Evolutionary conservation across 2,888 invertebrate genomes (phyloP).

Genomic region (Chalcis sispes): DNA sequence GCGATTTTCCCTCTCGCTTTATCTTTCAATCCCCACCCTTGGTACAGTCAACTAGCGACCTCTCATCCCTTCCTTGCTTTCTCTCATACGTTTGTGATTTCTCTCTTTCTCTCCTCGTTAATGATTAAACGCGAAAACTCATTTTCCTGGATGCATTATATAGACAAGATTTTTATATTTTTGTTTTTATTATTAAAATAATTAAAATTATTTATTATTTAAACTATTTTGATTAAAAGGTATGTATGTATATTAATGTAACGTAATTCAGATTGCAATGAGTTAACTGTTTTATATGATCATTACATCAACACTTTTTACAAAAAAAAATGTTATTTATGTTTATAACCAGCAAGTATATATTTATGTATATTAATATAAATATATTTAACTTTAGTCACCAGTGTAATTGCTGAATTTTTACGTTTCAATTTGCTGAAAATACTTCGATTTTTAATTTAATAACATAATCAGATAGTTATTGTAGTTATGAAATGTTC

Average conservation of each 20-base stretch:
- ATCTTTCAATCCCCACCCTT: conserved; percentile 25
- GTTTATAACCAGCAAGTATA: no score
- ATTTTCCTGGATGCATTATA: conserved; percentile 14
- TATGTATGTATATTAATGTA: no score
- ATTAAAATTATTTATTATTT: no score
- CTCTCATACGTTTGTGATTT: no score
- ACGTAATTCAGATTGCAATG: no score
- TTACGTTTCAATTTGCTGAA: conserved; percentile 2
- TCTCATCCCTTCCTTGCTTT: conserved; percentile 41
- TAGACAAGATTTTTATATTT: neutral
- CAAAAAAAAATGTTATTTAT: no score
- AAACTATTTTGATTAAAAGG: no score
- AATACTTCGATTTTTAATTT: conserved; percentile 17
- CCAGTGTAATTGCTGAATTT: neutral
- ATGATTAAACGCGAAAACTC: conserved; percentile 47
- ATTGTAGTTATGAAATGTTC: no score
- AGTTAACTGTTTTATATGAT: no score
- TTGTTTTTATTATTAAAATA: neutral
- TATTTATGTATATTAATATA: no score
- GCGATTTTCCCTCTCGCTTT: conserved; percentile 22
- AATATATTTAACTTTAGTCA: no score
- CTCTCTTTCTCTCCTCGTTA: conserved; percentile 22
- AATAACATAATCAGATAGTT: conserved; percentile 1
- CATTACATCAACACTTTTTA: no score
- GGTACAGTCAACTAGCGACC: conserved; percentile 26